Percentiles rank a stretch among this genome's conserved stretches.
These are phyloP conservation scores for Phallusia fumigata DNA, from an alignment of 23 tunicate species.

Conservation along the genomic window DNA sequence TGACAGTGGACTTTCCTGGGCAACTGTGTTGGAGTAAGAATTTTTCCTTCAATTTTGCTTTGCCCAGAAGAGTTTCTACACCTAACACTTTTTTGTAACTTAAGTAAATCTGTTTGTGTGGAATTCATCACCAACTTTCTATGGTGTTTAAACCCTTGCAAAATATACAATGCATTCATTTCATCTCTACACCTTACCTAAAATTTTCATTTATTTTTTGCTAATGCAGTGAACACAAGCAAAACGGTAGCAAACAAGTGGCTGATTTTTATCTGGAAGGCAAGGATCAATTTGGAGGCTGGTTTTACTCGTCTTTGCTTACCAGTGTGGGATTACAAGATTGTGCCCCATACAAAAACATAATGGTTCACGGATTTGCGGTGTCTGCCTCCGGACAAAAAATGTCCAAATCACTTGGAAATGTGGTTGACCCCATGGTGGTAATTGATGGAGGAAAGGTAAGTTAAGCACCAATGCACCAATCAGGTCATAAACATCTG, in stretches of 20 bases:
- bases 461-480: too few species aligned
- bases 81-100: too few species aligned
- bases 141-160: too few species aligned
- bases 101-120: too few species aligned
- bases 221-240: too few species aligned
- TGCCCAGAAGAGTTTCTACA: too few species aligned
- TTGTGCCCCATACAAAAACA: conserved; percentile 60
- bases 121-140: too few species aligned
- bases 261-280: conserved; percentile 93
- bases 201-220: too few species aligned
- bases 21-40: conserved; percentile 63
- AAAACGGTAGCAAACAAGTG: background rate
- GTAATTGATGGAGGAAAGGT: conserved; percentile 89
- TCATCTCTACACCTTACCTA: too few species aligned
- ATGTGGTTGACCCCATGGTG: conserved; percentile 84
- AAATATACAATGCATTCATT: too few species aligned
- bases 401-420: conserved; percentile 96
- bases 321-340: conserved; percentile 66
- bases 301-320: conserved; percentile 88
- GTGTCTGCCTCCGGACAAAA: conserved; percentile 75
- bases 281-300: conserved; percentile 84
- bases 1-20: conserved; percentile 94
- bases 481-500: too few species aligned
- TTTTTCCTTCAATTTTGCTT: too few species aligned
- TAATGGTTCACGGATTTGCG: conserved; percentile 79